Conservation (phyloP, 2,888 invertebrate species). For the Sarcophaga subvicina region DNA sequence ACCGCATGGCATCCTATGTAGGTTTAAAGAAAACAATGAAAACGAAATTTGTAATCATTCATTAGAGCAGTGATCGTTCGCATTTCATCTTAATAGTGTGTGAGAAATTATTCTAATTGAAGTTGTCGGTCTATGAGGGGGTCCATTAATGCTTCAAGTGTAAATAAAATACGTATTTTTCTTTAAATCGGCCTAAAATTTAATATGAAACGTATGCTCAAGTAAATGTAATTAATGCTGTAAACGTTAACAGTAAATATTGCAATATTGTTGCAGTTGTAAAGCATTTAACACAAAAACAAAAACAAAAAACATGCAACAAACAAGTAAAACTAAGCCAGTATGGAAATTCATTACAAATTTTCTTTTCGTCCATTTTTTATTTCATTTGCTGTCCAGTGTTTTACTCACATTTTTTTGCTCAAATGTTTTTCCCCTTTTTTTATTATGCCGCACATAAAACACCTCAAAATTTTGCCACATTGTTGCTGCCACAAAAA, state of each 20-base stretch:
- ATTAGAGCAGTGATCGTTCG: no score
- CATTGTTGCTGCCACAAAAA: constrained; percentile 63
- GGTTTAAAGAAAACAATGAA: no score
- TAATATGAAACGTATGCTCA: constrained; percentile 53
- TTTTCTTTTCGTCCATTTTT: constrained; percentile 17
- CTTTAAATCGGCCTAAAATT: background rate
- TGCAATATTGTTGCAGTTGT: constrained; percentile 37
- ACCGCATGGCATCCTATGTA: no score
- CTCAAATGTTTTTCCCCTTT: background rate
- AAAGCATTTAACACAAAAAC: constrained; percentile 11
- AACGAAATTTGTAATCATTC: no score
- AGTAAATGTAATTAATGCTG: constrained; percentile 61
- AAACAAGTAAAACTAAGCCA: constrained; percentile 28
- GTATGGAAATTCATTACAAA: constrained; percentile 57
- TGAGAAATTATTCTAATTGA: no score
- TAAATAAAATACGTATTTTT: no score
- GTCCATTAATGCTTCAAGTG: no score
- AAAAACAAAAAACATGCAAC: background rate
- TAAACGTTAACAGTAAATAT: constrained; percentile 64
- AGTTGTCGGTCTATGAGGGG: no score
- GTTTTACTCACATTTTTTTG: background rate
- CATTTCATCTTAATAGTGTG: no score
- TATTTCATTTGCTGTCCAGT: background rate
- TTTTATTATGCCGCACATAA: constrained; percentile 10
- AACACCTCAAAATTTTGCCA: constrained; percentile 64